phyloP scores from a whole-genome alignment of 2,888 invertebrate species.

The Nomada fabriciana region DNA sequence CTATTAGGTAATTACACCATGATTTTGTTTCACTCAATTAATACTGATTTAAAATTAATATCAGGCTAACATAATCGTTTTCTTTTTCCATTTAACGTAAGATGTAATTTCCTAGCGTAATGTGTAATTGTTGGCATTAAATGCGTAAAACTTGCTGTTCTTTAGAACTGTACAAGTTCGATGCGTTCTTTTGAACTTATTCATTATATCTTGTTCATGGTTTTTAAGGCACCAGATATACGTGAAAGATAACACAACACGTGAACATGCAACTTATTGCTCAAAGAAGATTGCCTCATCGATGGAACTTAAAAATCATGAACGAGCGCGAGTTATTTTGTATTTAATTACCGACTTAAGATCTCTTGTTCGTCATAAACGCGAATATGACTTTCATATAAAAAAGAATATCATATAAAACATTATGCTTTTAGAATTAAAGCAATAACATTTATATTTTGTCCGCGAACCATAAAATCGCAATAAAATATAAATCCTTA shows the following conservation, averaged over 20 bases:
- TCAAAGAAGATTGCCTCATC: constrained; percentile 41
- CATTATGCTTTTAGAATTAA: constrained; percentile 27
- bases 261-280: constrained; percentile 39
- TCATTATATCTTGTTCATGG: constrained; percentile 71
- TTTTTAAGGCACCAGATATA: constrained; percentile 73
- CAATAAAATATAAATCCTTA: constrained; percentile 37
- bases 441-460: constrained; percentile 17
- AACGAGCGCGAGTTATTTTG: constrained; percentile 52
- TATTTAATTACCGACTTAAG: constrained; percentile 40
- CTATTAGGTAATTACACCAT: constrained; percentile 70
- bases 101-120: constrained; percentile 44
- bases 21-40: constrained; percentile 75
- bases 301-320: constrained; percentile 71
- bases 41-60: constrained; percentile 66
- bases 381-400: constrained; percentile 21
- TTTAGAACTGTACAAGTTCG: constrained; percentile 63
- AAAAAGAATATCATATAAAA: constrained; percentile 37
- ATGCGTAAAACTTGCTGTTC: constrained; percentile 52
- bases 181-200: constrained; percentile 58
- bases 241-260: constrained; percentile 53
- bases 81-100: constrained; percentile 54
- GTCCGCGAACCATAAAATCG: constrained; percentile 5
- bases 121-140: constrained; percentile 37
- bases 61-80: constrained; percentile 52
- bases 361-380: constrained; percentile 34